These are phyloP conservation scores for Novumbra hubbsi DNA, from an alignment of 2,797 vertebrate genomes.

Conservation along the genomic window DNA sequence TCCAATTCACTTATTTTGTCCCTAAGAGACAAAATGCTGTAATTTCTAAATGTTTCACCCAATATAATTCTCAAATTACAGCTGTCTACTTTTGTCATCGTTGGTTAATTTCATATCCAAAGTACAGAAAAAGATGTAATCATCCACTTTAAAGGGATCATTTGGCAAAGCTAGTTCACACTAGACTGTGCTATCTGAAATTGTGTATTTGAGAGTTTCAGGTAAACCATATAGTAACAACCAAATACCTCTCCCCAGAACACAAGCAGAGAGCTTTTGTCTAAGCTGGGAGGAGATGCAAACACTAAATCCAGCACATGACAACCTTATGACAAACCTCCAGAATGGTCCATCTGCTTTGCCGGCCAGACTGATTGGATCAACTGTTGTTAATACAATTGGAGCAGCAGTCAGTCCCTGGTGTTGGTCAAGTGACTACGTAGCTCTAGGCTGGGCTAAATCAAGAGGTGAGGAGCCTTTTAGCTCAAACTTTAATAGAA, in stretches of 20 bases:
- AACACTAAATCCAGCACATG: conserved; percentile 17
- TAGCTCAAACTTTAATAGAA: conserved; percentile 9
- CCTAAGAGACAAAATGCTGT: too few species aligned
- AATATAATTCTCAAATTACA: too few species aligned
- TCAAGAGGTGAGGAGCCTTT: conserved; percentile 53
- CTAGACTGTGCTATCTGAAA: background rate
- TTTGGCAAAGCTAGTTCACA: background rate
- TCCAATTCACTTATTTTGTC: too few species aligned
- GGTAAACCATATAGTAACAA: background rate
- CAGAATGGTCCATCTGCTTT: conserved; percentile 26
- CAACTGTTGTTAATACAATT: background rate
- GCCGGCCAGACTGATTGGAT: conserved; percentile 13
- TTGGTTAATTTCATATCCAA: too few species aligned
- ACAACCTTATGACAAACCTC: background rate
- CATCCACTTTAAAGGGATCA: background rate
- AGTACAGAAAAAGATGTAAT: too few species aligned
- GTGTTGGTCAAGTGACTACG: conserved; percentile 36
- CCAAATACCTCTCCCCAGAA: too few species aligned
- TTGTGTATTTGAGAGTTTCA: background rate
- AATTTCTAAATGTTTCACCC: too few species aligned
- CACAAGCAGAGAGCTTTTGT: conserved; percentile 1
- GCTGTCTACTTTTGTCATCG: too few species aligned
- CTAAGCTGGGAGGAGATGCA: conserved; percentile 15
- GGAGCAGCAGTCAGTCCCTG: background rate
- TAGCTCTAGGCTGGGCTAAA: conserved; percentile 5